Evolutionary conservation across 2,113 vertebrate genomes (phyloP), one percentile per base, ranked within the genome.

Genomic region (Collichthys lucidus): DNA sequence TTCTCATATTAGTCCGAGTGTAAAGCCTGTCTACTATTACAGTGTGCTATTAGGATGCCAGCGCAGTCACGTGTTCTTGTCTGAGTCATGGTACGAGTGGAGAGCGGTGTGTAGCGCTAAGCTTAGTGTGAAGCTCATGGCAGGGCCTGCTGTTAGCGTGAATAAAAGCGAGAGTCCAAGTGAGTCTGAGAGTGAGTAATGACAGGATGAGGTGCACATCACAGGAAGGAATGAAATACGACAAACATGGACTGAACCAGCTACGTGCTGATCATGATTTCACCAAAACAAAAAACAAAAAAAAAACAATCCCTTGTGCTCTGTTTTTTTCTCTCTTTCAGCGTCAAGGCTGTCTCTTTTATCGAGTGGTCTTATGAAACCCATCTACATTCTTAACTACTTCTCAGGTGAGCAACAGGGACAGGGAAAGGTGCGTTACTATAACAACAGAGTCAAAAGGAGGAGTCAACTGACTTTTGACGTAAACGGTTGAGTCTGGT

Each of bases 371-470:
- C 71, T 89, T 91, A 90, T 86, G 77, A 92, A 94, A 92, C 69
- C 70, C 62, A 91, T 92, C 79, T 86, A 78, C 87, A 88, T 88
- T 85, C 80, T 85, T 71, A 91, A 91, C 84, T 79, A 85, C 78
- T 82, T 82, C 74, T 74, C 74, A 86, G 87, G 88, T 92, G 88
- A 90, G 79, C 63, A 80, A 29, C 49, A 16, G 64, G 83, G 53
- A 82, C 74, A 77, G 66, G 65, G 59, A 86, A 88, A 78, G 79
- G 64, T 86, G 81, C 59, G 83, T 92, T 90, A 80, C 91, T 82
- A 92, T 93, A 88, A 89, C 89, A 92, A 93, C 91, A 17, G 16
- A 88, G 86, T 85, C 82, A 85, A 81, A 81, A 91, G 72, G 78
- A 87, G 75, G 86, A 67, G 56, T 44, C 64, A 73, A 70, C 73